Conservation (phyloP, 1,140 invertebrate genomes). For the Caerostris extrusa region DNA sequence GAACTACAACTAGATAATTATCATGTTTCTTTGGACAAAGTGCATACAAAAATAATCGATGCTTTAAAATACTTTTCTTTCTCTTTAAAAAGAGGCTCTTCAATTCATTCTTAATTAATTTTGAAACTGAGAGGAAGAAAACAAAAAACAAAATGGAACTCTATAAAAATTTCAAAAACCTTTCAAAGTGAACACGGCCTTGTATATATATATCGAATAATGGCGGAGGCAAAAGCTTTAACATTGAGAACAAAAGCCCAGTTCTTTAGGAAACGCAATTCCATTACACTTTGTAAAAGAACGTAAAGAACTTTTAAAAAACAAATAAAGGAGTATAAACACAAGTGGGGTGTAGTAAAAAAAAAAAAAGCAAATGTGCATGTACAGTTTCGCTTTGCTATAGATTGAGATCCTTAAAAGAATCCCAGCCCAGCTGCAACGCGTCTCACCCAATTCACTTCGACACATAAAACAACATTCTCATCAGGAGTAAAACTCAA, state of each 20-base stretch:
- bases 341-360: neutral
- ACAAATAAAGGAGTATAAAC: neutral
- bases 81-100: too few species aligned
- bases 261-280: conserved; percentile 24
- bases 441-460: conserved; percentile 60
- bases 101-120: too few species aligned
- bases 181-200: neutral
- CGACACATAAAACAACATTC: conserved; percentile 65
- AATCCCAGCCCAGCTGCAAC: conserved; percentile 41
- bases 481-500: conserved; percentile 24
- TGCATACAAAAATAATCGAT: too few species aligned
- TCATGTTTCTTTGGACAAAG: too few species aligned
- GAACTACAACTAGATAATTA: too few species aligned
- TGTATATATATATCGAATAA: neutral
- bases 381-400: neutral
- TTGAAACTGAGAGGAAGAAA: too few species aligned
- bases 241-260: neutral
- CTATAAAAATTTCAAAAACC: neutral
- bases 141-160: too few species aligned
- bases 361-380: conserved; percentile 39
- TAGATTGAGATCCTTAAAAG: conserved; percentile 53
- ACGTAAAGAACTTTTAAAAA: neutral
- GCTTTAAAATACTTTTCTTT: too few species aligned
- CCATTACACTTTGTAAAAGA: conserved; percentile 44
- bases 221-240: neutral